These are phyloP conservation scores for Triplophysa siluroides DNA, from an alignment of 2,113 vertebrate genomes.

Conservation along the genomic window DNA sequence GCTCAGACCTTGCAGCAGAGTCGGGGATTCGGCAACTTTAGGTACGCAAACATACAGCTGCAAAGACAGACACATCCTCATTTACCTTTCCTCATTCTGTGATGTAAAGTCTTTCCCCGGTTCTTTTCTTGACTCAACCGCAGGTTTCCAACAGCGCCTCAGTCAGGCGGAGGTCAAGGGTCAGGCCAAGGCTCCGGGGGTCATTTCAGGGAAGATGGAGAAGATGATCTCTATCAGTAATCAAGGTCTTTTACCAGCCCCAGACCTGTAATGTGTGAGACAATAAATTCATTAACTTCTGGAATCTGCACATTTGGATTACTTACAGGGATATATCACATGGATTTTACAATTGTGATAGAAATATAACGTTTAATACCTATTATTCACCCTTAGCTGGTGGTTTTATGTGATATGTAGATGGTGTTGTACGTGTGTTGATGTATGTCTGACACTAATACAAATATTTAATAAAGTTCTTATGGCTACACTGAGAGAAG, in stretches of 20 bases:
- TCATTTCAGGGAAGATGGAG: constrained; percentile 67
- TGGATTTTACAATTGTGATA: background rate
- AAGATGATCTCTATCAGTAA: constrained; percentile 80
- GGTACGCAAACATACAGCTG: constrained; percentile 41
- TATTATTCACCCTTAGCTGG: background rate
- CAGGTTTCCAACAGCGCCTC: constrained; percentile 73
- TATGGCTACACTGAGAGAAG: too few species aligned
- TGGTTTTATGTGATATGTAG: background rate
- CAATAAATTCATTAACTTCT: background rate
- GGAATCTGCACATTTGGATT: background rate
- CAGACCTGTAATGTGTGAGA: background rate
- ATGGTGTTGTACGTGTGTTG: background rate
- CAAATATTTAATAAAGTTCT: background rate
- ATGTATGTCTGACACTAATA: background rate
- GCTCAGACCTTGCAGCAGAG: constrained; percentile 65
- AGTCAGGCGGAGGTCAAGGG: constrained; percentile 58
- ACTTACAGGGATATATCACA: background rate
- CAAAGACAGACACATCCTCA: background rate
- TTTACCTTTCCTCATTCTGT: background rate
- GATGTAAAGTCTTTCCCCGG: background rate
- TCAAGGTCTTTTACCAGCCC: background rate
- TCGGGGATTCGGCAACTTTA: constrained; percentile 65
- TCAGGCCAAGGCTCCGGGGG: constrained; percentile 55
- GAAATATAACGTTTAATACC: background rate
- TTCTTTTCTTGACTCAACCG: background rate